Conservation (phyloP, 30 jellyfish, hydroid and myxozoan genomes). For the Aurelia coerulea region DNA sequence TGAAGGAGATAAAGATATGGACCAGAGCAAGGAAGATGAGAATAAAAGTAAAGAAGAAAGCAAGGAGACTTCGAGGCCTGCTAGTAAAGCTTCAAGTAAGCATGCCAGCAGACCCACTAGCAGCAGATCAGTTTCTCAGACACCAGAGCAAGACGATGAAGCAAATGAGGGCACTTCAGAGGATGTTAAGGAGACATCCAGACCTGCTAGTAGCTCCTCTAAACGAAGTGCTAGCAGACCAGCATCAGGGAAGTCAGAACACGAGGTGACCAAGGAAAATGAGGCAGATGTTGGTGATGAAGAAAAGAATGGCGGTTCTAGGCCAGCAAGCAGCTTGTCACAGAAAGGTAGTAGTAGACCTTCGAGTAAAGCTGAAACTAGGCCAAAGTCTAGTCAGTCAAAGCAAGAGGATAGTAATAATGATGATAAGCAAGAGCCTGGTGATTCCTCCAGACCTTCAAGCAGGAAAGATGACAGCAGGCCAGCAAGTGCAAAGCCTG, state of each 20-base stretch:
- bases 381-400: too few species aligned
- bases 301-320: not conserved
- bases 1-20: not conserved
- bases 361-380: too few species aligned
- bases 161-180: not conserved
- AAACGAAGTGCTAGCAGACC: not conserved
- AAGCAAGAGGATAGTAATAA: too few species aligned
- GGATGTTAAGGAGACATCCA: constrained; percentile 2
- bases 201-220: not conserved
- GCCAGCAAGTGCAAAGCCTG: constrained; percentile 22
- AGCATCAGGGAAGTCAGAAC: not conserved
- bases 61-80: not conserved
- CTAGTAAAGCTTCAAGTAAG: not conserved
- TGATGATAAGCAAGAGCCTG: not conserved
- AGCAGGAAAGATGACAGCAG: constrained; percentile 8
- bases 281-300: constrained; percentile 4
- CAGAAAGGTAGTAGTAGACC: too few species aligned
- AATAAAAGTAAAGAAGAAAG: not conserved
- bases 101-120: not conserved
- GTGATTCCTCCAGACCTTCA: constrained; percentile 18
- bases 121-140: not conserved
- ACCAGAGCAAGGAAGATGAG: not conserved
- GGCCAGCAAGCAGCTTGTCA: too few species aligned
- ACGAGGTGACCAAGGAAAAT: not conserved
- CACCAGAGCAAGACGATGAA: too few species aligned